These are phyloP conservation scores for Drosophila meridionalis DNA, from an alignment of 2,888 invertebrate genomes.

Conservation along the genomic window DNA sequence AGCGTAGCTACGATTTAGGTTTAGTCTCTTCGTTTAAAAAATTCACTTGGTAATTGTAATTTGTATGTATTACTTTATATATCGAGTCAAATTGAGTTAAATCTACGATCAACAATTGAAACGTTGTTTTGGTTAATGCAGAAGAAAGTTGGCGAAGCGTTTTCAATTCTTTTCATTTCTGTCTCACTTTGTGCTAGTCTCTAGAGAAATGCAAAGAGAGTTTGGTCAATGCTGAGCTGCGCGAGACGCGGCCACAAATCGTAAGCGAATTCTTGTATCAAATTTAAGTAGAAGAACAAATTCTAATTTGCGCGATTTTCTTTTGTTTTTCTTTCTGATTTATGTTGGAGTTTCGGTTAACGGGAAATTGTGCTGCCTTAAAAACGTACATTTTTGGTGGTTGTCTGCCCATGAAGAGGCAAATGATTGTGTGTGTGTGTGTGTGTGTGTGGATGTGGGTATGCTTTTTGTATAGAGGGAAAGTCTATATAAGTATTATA, in stretches of 20 bases:
- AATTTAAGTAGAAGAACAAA: constrained; percentile 11
- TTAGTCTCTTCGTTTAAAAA: constrained; percentile 14
- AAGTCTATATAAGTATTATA: constrained; percentile 33
- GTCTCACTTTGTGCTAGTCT: constrained; percentile 7
- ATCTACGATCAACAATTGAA: constrained; percentile 42
- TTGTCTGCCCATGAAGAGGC: constrained; percentile 29
- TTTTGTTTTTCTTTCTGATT: not conserved
- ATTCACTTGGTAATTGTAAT: constrained; percentile 8
- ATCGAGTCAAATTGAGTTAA: constrained; percentile 17
- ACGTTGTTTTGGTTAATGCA: not conserved
- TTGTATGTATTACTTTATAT: constrained; percentile 10
- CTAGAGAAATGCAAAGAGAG: constrained; percentile 16
- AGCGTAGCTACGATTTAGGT: constrained; percentile 12
- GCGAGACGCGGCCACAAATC: constrained; percentile 16
- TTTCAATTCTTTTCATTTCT: not conserved
- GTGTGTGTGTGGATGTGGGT: constrained; percentile 20
- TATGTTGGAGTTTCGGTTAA: constrained; percentile 21
- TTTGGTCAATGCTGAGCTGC: constrained; percentile 17
- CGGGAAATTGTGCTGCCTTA: constrained; percentile 62
- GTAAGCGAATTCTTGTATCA: constrained; percentile 13
- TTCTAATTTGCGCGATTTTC: not conserved
- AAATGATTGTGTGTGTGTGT: constrained; percentile 21
- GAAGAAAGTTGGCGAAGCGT: constrained; percentile 27
- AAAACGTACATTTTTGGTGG: constrained; percentile 51
- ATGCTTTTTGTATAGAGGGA: constrained; percentile 14